Conservation (phyloP, 92 coral and sea anemone genomes). For the Chrysogorgia sp. region DNA sequence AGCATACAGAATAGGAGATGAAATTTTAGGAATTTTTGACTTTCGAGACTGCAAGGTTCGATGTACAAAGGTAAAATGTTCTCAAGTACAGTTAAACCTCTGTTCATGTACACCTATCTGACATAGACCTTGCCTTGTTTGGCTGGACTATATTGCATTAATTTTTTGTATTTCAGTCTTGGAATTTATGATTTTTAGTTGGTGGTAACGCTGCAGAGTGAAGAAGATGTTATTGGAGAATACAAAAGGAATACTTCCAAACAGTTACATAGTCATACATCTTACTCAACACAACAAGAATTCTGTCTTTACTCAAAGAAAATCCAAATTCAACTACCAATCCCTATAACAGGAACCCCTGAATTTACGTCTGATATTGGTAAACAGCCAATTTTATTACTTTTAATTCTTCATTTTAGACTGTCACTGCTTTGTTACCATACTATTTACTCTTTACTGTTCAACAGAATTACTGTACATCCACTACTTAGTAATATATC, state of each 20-base stretch:
- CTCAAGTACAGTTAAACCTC: background rate
- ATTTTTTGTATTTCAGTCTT: too few relatives aligned
- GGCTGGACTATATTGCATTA: too few relatives aligned
- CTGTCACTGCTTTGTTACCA: background rate
- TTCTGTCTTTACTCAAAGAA: slow-evolving; percentile 87
- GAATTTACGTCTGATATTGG: slow-evolving; percentile 92
- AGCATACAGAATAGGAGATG: slow-evolving; percentile 98
- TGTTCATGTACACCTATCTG: background rate
- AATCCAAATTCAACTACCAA: slow-evolving; percentile 87
- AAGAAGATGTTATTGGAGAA: slow-evolving; percentile 85
- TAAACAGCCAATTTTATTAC: slow-evolving; percentile 41
- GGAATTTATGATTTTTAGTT: slow-evolving; percentile 55
- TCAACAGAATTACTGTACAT: too few relatives aligned
- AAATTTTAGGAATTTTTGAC: slow-evolving; percentile 94
- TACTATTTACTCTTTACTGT: background rate
- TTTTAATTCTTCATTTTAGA: background rate
- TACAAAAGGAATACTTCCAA: slow-evolving; percentile 64
- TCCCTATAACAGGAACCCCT: slow-evolving; percentile 84
- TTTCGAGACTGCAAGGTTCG: slow-evolving; percentile 76
- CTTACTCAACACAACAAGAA: slow-evolving; percentile 84
- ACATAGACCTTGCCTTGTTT: background rate
- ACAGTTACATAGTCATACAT: slow-evolving; percentile 63
- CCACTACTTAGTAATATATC: background rate
- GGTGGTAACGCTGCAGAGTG: slow-evolving; percentile 87
- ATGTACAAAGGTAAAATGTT: slow-evolving; percentile 81